Base-by-base conservation (phyloP, 2,888 invertebrate genomes). In the Drosophila niveifrons region DNA sequence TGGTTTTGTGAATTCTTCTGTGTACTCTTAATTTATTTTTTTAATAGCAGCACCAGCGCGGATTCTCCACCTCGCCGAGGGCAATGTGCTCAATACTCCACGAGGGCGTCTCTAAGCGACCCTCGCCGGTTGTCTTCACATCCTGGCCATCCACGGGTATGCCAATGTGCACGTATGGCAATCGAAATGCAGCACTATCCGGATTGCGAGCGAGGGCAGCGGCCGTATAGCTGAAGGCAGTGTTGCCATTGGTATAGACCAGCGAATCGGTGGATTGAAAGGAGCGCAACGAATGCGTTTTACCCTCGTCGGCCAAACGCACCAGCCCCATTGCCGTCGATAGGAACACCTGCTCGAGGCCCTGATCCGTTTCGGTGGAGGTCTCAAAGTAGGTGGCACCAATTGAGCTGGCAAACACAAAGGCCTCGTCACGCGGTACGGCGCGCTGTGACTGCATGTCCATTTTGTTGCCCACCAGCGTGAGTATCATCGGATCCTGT, bases 311-410 rank as follows among this genome's bases (percentile, higher is more conserved):
- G 0, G 94, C 93, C 55, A 95, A 89, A 65, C 93, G 93, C 8
- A 95, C 93, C 10, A 96, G 92, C 0, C 94, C 94, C 23, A 93
- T 91, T 0, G 96, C 96, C 0, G 95, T 94, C 59, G 93, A 94
- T 36, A 95, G 91, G 89, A 97, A 97, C 31, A 96, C 95, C 74
- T 95, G 94, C 82, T 96, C 96, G 53, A 97, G 94, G 0, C 96
- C 96, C 94, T 95, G 95, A 88, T 96, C 95, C 72, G 95, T 94
- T 72, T 96, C 92, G 0, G 97, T 97, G 0, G 97, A 98, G 0
- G 96, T 96, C 91, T 98, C 98, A 82, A 95, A 95, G 93, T 97
- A 97, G 9, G 93, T 93, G 2, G 97, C 97, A n/a, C 96, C 96
- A 61, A 98, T 97, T 6, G 95, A 94, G 7, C 94, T 94, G 0